Percentiles rank a stretch among this genome's conserved stretches.
Conservation (phyloP, 2,888 invertebrate species). For the Chrysomela aeneicollis region DNA sequence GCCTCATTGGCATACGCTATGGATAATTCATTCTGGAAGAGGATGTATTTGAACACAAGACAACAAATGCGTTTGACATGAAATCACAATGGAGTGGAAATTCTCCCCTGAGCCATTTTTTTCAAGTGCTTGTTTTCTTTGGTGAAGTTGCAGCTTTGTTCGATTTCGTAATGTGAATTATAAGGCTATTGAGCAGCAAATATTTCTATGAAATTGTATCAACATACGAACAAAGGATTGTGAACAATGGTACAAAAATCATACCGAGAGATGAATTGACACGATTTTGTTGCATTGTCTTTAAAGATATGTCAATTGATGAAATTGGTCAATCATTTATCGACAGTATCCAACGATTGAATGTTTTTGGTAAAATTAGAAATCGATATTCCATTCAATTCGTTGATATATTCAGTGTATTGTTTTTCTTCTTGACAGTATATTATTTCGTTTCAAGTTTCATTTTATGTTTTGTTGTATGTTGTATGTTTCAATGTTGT, state of each 20-base stretch:
- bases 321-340: too few relatives aligned
- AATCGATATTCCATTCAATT: too few relatives aligned
- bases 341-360: too few relatives aligned
- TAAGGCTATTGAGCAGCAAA: neutral
- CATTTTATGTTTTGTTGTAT: too few relatives aligned
- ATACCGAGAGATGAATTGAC: too few relatives aligned
- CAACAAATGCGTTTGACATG: slow-evolving; percentile 14
- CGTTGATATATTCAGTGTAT: too few relatives aligned
- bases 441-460: too few relatives aligned
- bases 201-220: neutral
- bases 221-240: neutral
- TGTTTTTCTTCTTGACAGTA: too few relatives aligned
- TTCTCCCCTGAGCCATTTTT: slow-evolving; percentile 7
- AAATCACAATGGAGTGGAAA: neutral
- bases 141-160: neutral
- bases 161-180: neutral
- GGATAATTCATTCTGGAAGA: slow-evolving; percentile 17
- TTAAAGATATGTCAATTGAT: too few relatives aligned
- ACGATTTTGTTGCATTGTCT: too few relatives aligned
- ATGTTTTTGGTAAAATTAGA: too few relatives aligned
- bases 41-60: slow-evolving; percentile 23
- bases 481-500: too few relatives aligned
- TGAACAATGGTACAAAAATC: neutral
- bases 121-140: slow-evolving; percentile 4
- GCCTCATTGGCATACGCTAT: slow-evolving; percentile 29